Conservation (phyloP, 2,888 invertebrate genomes). For the Branchipolynoe longqiensis region DNA sequence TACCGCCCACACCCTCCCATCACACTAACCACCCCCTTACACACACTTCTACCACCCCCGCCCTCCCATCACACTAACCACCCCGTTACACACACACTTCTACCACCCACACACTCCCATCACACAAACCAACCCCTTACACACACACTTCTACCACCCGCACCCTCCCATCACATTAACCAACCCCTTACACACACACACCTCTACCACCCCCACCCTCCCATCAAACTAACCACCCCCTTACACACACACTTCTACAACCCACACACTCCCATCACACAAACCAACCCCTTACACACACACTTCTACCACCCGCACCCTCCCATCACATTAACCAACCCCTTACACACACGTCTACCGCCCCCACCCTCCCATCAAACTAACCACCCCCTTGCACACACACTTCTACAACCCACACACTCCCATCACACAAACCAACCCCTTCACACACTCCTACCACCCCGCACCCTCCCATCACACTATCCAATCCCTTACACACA, state of each 20-base stretch:
- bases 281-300: no score
- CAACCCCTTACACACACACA: neutral
- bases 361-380: neutral
- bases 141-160: neutral
- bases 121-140: neutral
- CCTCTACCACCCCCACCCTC: neutral
- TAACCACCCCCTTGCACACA: neutral
- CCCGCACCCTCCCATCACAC: neutral
- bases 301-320: no score
- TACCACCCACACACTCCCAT: no score
- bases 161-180: neutral
- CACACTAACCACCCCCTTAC: neutral
- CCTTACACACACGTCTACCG: no score
- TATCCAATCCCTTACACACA: neutral
- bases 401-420: neutral
- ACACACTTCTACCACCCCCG: neutral
- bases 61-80: no score
- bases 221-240: neutral
- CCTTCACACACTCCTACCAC: neutral
- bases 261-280: no score
- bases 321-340: no score
- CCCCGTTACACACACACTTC: no score
- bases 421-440: no score
- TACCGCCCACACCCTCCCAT: neutral
- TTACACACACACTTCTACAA: neutral